Percentiles rank a stretch among this genome's conserved stretches.
phyloP scores from a whole-genome alignment of 2,888 invertebrate genomes.

The Pammene fasciana region DNA sequence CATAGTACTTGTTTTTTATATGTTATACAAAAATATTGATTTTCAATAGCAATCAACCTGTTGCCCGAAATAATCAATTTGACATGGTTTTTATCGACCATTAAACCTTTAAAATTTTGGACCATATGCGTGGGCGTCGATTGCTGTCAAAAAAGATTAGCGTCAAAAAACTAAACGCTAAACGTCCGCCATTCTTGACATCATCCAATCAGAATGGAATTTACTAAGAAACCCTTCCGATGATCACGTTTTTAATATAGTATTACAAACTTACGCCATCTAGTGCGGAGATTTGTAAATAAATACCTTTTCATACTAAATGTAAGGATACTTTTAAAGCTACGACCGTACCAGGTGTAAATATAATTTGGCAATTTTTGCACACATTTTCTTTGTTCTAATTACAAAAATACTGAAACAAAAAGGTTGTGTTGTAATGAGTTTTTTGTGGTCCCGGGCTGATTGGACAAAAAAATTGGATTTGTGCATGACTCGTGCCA shows the following conservation, averaged over 20 bases:
- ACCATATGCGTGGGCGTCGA: slow-evolving; percentile 35
- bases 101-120: slow-evolving; percentile 24
- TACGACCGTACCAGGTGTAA: not conserved
- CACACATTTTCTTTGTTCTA: slow-evolving; percentile 61
- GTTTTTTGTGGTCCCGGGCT: slow-evolving; percentile 65
- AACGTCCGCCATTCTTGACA: slow-evolving; percentile 56
- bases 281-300: not conserved
- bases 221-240: slow-evolving; percentile 60
- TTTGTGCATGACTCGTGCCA: slow-evolving; percentile 70
- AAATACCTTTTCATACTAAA: not conserved
- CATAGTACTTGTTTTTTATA: not conserved
- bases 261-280: slow-evolving; percentile 14
- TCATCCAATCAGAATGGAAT: slow-evolving; percentile 68
- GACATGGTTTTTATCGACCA: slow-evolving; percentile 29
- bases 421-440: slow-evolving; percentile 59
- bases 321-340: not conserved
- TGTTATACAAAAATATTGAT: not conserved
- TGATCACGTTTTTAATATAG: slow-evolving; percentile 55
- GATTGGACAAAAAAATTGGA: slow-evolving; percentile 67
- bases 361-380: slow-evolving; percentile 17
- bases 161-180: slow-evolving; percentile 34
- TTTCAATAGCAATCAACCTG: slow-evolving; percentile 4
- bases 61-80: slow-evolving; percentile 27
- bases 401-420: slow-evolving; percentile 61
- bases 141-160: slow-evolving; percentile 28